phyloP scores from a whole-genome alignment of 2,888 invertebrate genomes.

The Eupithecia vulgata region DNA sequence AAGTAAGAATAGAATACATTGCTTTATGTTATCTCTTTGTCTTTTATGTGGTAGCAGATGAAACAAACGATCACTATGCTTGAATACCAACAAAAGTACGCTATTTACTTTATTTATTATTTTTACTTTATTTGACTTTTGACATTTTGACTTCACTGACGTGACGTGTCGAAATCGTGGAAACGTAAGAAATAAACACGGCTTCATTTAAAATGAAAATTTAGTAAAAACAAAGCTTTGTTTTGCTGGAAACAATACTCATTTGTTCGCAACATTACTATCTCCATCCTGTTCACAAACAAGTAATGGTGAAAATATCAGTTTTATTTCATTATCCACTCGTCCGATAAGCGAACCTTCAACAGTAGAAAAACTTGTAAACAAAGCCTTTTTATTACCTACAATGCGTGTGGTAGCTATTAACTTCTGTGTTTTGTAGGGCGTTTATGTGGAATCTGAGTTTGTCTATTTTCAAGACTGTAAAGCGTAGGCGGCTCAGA shows the following conservation, averaged over 20 bases:
- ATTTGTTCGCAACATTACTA: neutral
- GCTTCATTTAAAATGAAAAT: neutral
- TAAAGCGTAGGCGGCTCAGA: neutral
- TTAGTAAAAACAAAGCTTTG: conserved; percentile 3
- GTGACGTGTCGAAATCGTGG: neutral
- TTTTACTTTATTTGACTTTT: too few relatives aligned
- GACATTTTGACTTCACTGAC: neutral
- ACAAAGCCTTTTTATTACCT: neutral
- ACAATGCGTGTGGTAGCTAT: conserved; percentile 10
- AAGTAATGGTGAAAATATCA: conserved; percentile 1
- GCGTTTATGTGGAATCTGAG: neutral
- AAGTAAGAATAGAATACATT: too few relatives aligned
- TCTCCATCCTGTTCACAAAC: neutral
- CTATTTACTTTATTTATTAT: neutral
- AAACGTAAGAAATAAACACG: neutral
- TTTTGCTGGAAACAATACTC: conserved; percentile 3
- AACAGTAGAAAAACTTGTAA: neutral
- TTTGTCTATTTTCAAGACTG: conserved; percentile 3
- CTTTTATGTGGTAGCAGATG: neutral
- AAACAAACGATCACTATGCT: neutral
- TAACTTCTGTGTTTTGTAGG: neutral
- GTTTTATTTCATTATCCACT: neutral
- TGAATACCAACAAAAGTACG: neutral
- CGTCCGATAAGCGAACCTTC: neutral
- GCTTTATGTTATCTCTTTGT: neutral